Conservation (phyloP, 2,888 invertebrate species). For the Leucophenga montana region DNA sequence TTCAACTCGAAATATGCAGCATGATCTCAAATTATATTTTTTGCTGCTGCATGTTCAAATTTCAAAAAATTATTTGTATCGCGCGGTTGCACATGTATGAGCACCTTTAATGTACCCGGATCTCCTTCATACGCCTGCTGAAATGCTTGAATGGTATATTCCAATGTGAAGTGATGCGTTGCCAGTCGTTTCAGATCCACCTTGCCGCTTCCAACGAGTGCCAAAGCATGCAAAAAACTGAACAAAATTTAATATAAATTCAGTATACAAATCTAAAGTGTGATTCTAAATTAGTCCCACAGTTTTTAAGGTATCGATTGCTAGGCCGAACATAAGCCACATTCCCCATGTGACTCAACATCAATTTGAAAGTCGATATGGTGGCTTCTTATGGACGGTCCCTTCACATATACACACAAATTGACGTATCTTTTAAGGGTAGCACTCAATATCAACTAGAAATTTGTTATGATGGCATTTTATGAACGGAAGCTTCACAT, state of each 20-base stretch:
- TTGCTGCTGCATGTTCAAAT: neutral
- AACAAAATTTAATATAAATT: neutral
- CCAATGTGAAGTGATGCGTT: slow-evolving; percentile 84
- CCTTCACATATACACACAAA: too few relatives aligned
- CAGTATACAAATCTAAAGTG: neutral
- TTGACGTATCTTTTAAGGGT: too few relatives aligned
- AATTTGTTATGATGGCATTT: too few relatives aligned
- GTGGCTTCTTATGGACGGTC: too few relatives aligned
- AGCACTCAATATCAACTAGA: too few relatives aligned
- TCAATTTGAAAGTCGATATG: too few relatives aligned
- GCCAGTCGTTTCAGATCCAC: slow-evolving; percentile 84
- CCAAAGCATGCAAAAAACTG: slow-evolving; percentile 84
- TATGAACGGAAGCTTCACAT: too few relatives aligned
- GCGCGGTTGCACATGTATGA: slow-evolving; percentile 80
- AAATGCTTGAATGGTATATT: slow-evolving; percentile 85
- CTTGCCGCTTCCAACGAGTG: slow-evolving; percentile 82
- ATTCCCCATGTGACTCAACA: too few relatives aligned
- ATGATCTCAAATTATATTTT: neutral
- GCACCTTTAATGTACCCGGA: slow-evolving; percentile 85
- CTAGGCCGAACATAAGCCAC: too few relatives aligned
- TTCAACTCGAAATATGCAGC: too few relatives aligned
- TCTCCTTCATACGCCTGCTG: slow-evolving; percentile 82
- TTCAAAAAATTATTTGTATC: slow-evolving; percentile 73
- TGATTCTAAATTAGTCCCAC: too few relatives aligned
- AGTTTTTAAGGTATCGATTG: too few relatives aligned